Conservation (phyloP, 2,888 invertebrate species). For the Drosophila melanosoma region DNA sequence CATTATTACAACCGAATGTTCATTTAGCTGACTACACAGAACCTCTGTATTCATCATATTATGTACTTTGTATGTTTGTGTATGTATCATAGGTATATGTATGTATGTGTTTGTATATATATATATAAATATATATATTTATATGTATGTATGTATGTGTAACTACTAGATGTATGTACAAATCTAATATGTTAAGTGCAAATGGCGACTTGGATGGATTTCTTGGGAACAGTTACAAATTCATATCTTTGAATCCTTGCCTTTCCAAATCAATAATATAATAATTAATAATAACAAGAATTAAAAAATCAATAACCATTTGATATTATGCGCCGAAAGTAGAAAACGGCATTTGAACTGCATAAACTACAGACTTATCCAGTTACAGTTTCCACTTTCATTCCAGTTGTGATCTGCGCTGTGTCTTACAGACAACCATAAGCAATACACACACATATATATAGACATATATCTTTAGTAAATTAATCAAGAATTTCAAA, state of each 20-base stretch:
- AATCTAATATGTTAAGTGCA: conserved; percentile 69
- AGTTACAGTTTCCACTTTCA: conserved; percentile 2
- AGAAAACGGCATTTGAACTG: not conserved
- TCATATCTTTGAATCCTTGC: conserved; percentile 6
- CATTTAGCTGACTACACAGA: conserved; percentile 43
- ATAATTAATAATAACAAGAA: conserved; percentile 29
- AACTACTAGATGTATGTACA: conserved; percentile 60
- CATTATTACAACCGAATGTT: conserved; percentile 70
- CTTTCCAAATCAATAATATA: conserved; percentile 15
- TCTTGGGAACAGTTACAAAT: conserved; percentile 21
- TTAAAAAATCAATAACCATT: conserved; percentile 28
- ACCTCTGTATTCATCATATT: conserved; percentile 13
- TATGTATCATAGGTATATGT: conserved; percentile 7
- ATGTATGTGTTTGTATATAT: not conserved
- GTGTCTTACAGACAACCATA: conserved; percentile 57
- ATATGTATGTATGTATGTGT: conserved; percentile 8
- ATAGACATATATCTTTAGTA: conserved; percentile 7
- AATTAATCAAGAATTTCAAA: conserved; percentile 27
- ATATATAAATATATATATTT: conserved; percentile 59
- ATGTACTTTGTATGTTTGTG: conserved; percentile 25
- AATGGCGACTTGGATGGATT: conserved; percentile 71
- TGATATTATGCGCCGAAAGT: conserved; percentile 30
- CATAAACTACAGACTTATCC: not conserved
- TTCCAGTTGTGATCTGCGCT: conserved; percentile 12
- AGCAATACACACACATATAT: conserved; percentile 26